Evolutionary conservation across 2,888 invertebrate genomes (phyloP).

Genomic region (Mythimna albipuncta): DNA sequence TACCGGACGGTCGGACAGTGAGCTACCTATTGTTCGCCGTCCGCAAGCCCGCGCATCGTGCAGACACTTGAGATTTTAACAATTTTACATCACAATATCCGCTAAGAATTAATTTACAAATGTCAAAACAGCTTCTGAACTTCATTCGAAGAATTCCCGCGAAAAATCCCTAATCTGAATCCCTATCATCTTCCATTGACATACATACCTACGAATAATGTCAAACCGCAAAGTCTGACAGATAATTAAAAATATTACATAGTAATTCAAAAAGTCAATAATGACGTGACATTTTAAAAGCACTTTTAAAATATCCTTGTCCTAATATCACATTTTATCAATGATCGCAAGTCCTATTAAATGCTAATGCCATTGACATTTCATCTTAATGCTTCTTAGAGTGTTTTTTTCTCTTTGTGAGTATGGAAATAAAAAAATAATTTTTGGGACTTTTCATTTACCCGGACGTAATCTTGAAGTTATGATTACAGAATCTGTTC

Average conservation of each 20-base stretch:
- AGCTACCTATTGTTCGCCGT: too few species aligned
- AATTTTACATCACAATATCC: too few species aligned
- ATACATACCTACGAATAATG: slow-evolving; percentile 5
- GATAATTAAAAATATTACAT: neutral
- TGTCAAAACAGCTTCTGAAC: too few species aligned
- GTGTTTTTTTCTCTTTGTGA: too few species aligned
- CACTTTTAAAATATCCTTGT: slow-evolving; percentile 32
- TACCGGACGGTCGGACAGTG: too few species aligned
- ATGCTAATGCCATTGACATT: slow-evolving; percentile 24
- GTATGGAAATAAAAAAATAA: neutral
- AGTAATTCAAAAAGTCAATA: neutral
- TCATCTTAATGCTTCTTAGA: neutral
- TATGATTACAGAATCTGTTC: too few species aligned
- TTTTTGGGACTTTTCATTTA: neutral
- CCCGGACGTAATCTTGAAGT: too few species aligned
- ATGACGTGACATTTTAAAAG: slow-evolving; percentile 29
- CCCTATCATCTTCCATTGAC: too few species aligned
- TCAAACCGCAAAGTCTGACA: slow-evolving; percentile 20
- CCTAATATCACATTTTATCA: neutral
- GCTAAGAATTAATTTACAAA: too few species aligned
- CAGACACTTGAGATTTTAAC: too few species aligned
- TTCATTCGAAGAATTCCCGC: too few species aligned
- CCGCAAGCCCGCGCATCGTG: too few species aligned
- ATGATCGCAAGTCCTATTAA: neutral
- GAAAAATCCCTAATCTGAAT: neutral